phyloP scores from a whole-genome alignment of 2,113 vertebrate species.

The Epinephelus moara region DNA sequence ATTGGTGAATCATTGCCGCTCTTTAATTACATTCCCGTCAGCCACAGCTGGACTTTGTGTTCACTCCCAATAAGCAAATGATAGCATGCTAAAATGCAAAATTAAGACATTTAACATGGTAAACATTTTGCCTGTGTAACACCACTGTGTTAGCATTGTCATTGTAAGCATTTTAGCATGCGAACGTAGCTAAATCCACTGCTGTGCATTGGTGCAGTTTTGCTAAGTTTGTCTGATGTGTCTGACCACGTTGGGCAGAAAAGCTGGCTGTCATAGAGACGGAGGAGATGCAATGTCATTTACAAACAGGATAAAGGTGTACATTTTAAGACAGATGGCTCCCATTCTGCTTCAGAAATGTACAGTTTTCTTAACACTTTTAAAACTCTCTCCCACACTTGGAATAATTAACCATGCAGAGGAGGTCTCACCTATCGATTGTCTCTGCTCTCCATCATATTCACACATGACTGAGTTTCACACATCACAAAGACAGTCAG shows the following conservation, averaged over 20 bases:
- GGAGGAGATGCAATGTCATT: neutral
- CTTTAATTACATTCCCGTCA: neutral
- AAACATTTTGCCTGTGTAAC: neutral
- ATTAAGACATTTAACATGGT: neutral
- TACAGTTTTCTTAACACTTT: conserved; percentile 11
- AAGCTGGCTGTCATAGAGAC: neutral
- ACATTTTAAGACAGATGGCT: conserved; percentile 1
- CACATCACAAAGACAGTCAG: conserved; percentile 10
- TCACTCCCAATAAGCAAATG: neutral
- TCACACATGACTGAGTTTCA: conserved; percentile 21
- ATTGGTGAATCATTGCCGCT: no score
- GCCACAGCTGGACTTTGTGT: neutral
- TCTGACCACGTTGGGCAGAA: neutral
- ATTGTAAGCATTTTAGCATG: neutral
- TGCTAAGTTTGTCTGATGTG: neutral
- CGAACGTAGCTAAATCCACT: neutral
- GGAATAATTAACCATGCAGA: conserved; percentile 25
- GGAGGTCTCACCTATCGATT: conserved; percentile 36
- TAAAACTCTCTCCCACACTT: conserved; percentile 19
- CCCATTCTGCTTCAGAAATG: neutral
- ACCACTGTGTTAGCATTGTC: neutral
- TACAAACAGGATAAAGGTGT: neutral
- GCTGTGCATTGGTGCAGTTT: neutral
- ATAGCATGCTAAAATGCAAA: neutral
- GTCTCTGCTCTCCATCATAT: conserved; percentile 1